Conservation (phyloP, 2,888 invertebrate genomes). For the Elysia crispata region DNA sequence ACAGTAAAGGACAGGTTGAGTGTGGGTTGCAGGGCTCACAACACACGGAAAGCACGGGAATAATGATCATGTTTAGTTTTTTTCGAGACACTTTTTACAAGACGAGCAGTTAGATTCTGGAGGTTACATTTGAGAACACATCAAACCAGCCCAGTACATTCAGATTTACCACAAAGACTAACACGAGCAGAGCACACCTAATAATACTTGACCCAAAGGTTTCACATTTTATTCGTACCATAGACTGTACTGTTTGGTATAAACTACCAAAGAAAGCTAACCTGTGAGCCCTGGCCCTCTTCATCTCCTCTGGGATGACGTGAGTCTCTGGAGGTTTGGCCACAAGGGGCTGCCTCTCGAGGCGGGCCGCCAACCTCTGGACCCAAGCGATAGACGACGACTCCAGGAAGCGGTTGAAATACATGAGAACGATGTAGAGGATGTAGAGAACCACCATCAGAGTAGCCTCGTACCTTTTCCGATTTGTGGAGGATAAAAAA, state of each 20-base stretch:
- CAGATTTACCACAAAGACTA: no score
- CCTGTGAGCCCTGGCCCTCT: slow-evolving; percentile 46
- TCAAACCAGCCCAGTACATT: no score
- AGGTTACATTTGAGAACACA: no score
- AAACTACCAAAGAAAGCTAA: neutral
- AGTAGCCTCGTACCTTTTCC: slow-evolving; percentile 88
- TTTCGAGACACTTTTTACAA: no score
- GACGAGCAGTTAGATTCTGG: no score
- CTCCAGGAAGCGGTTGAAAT: slow-evolving; percentile 84
- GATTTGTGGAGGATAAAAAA: neutral
- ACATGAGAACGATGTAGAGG: slow-evolving; percentile 89
- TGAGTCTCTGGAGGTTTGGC: neutral
- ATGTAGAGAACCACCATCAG: slow-evolving; percentile 91
- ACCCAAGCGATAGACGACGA: slow-evolving; percentile 21
- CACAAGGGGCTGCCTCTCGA: slow-evolving; percentile 34
- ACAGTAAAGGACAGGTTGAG: no score
- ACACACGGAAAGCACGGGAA: no score
- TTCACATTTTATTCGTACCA: no score
- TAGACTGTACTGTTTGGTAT: neutral
- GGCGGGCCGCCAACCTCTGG: neutral
- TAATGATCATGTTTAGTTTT: no score
- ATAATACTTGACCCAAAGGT: no score
- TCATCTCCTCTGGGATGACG: slow-evolving; percentile 23
- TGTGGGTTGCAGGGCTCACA: no score
- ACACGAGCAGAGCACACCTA: no score